These are phyloP conservation scores for Stictonetta naevosa DNA, from an alignment of 2,113 vertebrate species.

Conservation along the genomic window DNA sequence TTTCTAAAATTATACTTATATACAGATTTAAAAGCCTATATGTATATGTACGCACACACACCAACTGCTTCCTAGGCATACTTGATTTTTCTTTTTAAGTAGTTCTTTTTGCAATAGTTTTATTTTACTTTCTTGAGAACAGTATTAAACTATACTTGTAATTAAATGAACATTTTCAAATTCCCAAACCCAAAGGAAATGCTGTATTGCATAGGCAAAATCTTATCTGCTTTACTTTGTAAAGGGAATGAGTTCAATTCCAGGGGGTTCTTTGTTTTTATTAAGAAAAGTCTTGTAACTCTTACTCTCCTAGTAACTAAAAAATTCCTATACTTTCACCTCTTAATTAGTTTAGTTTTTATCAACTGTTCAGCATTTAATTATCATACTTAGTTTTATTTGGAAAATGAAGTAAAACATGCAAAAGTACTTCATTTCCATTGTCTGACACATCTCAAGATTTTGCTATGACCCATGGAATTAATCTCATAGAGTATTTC, in stretches of 20 bases:
- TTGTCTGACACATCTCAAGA: neutral
- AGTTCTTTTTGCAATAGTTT: neutral
- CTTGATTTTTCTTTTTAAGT: too few species aligned
- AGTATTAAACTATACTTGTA: neutral
- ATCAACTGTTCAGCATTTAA: conserved; percentile 14
- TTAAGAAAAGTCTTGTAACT: conserved; percentile 11
- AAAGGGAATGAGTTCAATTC: conserved; percentile 56
- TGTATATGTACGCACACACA: neutral
- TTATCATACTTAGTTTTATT: neutral
- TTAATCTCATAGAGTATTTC: neutral
- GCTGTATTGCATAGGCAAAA: neutral
- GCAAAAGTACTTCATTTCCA: neutral
- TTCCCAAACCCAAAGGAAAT: neutral
- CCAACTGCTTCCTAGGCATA: too few species aligned
- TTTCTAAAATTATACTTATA: neutral
- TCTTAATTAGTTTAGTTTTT: conserved; percentile 64
- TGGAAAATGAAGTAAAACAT: neutral
- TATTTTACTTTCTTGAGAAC: neutral
- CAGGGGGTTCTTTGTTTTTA: conserved; percentile 4
- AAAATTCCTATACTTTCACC: neutral
- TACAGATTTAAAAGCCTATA: neutral
- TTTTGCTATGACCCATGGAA: neutral
- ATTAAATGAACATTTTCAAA: conserved; percentile 21
- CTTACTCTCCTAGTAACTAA: neutral
- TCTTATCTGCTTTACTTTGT: conserved; percentile 39